Conservation (phyloP, 2,888 invertebrate genomes). For the Margaritifera margaritifera region DNA sequence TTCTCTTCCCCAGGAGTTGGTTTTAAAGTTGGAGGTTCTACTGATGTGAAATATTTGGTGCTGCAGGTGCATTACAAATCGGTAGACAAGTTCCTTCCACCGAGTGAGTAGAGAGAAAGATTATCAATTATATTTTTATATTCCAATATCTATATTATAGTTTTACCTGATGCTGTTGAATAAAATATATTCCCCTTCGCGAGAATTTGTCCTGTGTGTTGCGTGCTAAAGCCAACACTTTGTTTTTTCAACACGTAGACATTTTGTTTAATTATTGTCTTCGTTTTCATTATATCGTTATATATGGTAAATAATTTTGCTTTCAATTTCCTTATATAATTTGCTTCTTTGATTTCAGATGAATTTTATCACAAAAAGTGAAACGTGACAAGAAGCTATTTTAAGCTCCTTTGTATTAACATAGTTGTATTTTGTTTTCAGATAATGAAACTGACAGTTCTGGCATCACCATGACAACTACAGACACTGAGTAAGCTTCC, state of each 20-base stretch:
- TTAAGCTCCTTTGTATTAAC: not conserved
- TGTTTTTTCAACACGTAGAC: too few relatives aligned
- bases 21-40: conserved; percentile 75
- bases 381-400: not conserved
- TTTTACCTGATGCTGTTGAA: not conserved
- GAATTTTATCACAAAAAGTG: too few relatives aligned
- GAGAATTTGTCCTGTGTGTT: too few relatives aligned
- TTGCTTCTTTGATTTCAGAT: too few relatives aligned
- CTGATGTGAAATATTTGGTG: conserved; percentile 75
- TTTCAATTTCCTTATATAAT: too few relatives aligned
- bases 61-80: conserved; percentile 76
- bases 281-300: too few relatives aligned
- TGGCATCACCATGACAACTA: conserved; percentile 71
- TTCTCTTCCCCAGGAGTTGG: conserved; percentile 73
- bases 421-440: conserved; percentile 39
- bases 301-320: too few relatives aligned
- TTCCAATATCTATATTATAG: not conserved
- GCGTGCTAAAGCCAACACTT: too few relatives aligned
- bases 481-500: conserved; percentile 50
- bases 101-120: conserved; percentile 48
- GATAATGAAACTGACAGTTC: conserved; percentile 72
- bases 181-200: too few relatives aligned
- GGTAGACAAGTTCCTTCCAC: conserved; percentile 68
- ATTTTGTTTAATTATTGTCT: too few relatives aligned
- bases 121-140: not conserved